A percentile compares a stretch with the other conserved stretches of the same genome.
These are phyloP conservation scores for Smutsia temminckii DNA, from an alignment of 2,797 vertebrate species.

Conservation along the genomic window DNA sequence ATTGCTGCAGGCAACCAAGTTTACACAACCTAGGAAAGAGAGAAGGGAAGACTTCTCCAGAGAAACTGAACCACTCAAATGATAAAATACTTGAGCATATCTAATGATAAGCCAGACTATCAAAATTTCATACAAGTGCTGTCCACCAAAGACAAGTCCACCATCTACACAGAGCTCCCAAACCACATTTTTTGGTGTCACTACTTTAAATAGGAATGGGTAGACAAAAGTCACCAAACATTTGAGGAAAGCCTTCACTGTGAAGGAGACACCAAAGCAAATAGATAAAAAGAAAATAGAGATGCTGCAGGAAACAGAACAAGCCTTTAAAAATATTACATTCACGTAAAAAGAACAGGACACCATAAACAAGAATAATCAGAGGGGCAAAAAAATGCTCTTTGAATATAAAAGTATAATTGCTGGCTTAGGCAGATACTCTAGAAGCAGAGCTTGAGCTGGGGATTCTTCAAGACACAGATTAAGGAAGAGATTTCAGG, in stretches of 20 bases:
- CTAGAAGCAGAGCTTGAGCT: not conserved
- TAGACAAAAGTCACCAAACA: not conserved
- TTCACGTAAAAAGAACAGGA: not conserved
- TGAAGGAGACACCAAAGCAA: not conserved
- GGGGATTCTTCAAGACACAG: not conserved
- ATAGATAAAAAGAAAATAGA: not conserved
- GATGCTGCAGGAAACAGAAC: not conserved
- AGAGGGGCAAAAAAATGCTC: fast-evolving
- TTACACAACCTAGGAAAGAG: not conserved
- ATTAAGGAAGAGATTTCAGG: not conserved
- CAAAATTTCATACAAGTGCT: not conserved
- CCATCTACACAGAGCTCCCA: not conserved
- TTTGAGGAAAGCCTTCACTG: not conserved
- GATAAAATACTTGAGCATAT: not conserved
- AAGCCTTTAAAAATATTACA: not conserved
- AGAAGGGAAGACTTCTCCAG: not conserved
- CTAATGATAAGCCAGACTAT: not conserved
- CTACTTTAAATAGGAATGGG: not conserved
- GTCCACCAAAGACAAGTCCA: not conserved
- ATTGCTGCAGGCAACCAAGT: not conserved
- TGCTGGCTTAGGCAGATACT: not conserved
- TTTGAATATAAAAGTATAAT: not conserved
- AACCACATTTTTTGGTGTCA: not conserved
- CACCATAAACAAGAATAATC: not conserved
- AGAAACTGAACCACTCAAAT: not conserved